Evolutionary conservation across 2,888 invertebrate species (phyloP), one percentile per base, ranked within the genome.

Genomic region (Acleris cristana): DNA sequence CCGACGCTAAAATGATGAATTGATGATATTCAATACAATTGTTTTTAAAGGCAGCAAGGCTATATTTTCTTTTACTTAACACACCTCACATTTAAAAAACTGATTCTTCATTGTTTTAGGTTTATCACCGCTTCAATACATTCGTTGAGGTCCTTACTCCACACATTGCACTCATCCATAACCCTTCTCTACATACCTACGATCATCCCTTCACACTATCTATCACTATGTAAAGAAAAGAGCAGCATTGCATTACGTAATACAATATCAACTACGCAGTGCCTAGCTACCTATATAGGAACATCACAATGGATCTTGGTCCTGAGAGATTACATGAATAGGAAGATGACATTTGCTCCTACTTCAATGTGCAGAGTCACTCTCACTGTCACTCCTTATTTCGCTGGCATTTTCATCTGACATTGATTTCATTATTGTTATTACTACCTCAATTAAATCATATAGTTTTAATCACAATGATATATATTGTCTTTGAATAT

Each of bases 281-380:
- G 75, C 62, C 69, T 89, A 65, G 73, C 80, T 30, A 76, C 82
- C 65, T 71, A 79, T 59, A 55, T 88, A 16, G 80, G 76, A 69
- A 82, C 77, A 53, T 82, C 85, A 4, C 85, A 83, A 73, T 92
- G 92, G 92, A 82, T 90, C 40, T 72, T 86, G 34, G 70, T 83
- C 69, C 90, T 92, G 65, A 88, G 80, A 75, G 84, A 89, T 64
- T 92, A 92, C 70, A 92, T 92, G 90, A 85, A 84, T 73, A 89
- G 81, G 76, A 92, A 92, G 77, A 92, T 92, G 89, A 85, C 84
- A 62, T 92, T 92, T 69, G 80, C 89, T 61, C 89, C 92, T 0
- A 92, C 91, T 59, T 92, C 91, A 26, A 89, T 92, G 90, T 90
- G 88, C 72, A 83, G 83, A 75, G 82, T 92, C 69, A 89, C 90